Evolutionary conservation across 2,888 invertebrate genomes (phyloP), one percentile per base, ranked within the genome.

Genomic region (Eretmocerus hayati): DNA sequence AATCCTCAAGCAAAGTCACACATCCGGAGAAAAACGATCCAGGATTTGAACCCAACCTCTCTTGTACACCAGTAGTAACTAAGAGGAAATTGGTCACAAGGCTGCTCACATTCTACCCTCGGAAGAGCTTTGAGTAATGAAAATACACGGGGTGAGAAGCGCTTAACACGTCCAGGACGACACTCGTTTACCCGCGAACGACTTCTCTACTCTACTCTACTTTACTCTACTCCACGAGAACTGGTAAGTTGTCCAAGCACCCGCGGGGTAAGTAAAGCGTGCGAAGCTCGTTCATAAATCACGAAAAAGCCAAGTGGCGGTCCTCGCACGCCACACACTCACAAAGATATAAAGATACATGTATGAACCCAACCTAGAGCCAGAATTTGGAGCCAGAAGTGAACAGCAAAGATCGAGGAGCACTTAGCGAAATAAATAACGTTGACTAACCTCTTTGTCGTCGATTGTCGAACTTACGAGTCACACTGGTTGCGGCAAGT

Each of bases 381-480:
- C 20, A 45, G 35, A 35, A 47, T 36, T 21, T 22, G 42, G 15
- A 18, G 35, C 33, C 13, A 16, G 15, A 42, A 13, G 60, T 58
- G 57, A 60, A 60, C 59, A 60, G 59, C 61, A 61, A 59, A 58
- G 60, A 64, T 62, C 62, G 59, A 61, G 59, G 64, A 64, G 65
- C 65, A 65, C 66, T 66, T 65, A 65, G 63, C 56, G 65, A 66
- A 65, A 66, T 66, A 66, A 66, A 66, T 66, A 66, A 66, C 65
- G 57, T 52, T 53, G 58, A 53, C 57, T 61, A 61, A 61, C 62
- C 64, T 63, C 65, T 65, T 65, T 66, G 65, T 65, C 65, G 65
- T 63, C 65, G 62, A 66, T 66, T 64, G 64, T 64, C 66, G 60
- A 66, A 66, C 65, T 65, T 63, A 52, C 57, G 56, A 54, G 53